Evolutionary conservation across 2,888 invertebrate species (phyloP).

Genomic region (Tachina lurida): DNA sequence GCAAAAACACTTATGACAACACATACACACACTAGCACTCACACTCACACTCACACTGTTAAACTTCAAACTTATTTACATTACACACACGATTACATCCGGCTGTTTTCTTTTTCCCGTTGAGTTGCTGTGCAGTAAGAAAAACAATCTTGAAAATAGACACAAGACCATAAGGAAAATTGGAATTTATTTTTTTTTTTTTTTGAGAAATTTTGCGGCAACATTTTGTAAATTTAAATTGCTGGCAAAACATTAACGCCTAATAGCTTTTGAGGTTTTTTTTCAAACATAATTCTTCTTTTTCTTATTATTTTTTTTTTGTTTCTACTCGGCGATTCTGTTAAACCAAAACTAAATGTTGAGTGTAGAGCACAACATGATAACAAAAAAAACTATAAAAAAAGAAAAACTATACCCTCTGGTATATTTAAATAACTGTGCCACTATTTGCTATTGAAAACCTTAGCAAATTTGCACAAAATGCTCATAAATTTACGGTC

Average conservation of each 20-base stretch:
- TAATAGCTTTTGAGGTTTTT: not conserved
- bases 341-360: not conserved
- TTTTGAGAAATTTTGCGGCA: constrained; percentile 12
- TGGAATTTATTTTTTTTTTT: not conserved
- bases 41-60: not conserved
- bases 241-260: constrained; percentile 31
- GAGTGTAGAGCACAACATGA: too few relatives aligned
- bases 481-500: constrained; percentile 47
- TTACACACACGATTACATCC: constrained; percentile 35
- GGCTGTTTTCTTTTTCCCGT: not conserved
- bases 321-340: not conserved
- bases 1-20: constrained; percentile 18
- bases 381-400: not conserved
- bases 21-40: not conserved
- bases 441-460: constrained; percentile 32
- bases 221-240: constrained; percentile 43
- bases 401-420: not conserved
- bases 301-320: not conserved
- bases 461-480: constrained; percentile 50
- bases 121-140: not conserved
- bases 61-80: constrained; percentile 3
- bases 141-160: constrained; percentile 16
- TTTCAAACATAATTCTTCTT: not conserved
- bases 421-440: constrained; percentile 13
- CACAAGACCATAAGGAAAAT: not conserved